Base-by-base conservation (phyloP, 2,888 invertebrate genomes). In the Girardia tigrina region DNA sequence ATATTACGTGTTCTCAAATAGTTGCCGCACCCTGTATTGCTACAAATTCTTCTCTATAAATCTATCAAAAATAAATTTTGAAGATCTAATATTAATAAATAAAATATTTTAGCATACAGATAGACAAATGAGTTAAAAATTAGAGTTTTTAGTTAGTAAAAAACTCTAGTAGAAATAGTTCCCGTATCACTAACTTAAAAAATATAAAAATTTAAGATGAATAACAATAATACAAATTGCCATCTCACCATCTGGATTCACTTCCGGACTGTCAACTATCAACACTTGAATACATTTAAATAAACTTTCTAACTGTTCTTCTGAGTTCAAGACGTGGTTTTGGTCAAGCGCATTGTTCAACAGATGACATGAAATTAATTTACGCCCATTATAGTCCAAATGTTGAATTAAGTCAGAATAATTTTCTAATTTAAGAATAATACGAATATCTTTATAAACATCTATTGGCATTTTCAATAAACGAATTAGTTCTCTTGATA, bases 381-480 rank as follows among this genome's bases (percentile, higher is more conserved):
- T 90, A 76, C 94, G 86, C 73, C 85, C 83, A 1, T 88, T 88
- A 81, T 90, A 91, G 85, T 94, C 94, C 82, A 97, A 89, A 82
- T 91, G 90, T 70, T 89, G 89, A 81, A 94, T 88, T 69, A 95
- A 86, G 0, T 90, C 90, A 6, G 90, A 89, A 82, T 91, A 98
- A 86, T 93, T 90, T 80, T 90, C 89, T 78, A 98, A 86, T 81
- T 91, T 88, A 76, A 94, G 88, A 20, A 98, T 88, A 0, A 90
- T 90, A 71, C 95, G 86, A 16, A 94, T 88, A 84, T 94, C 91
- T 84, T 91, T 92, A 86, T 95, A 97, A 81, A 91, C 90, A 82
- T 95, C 94, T 0, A 95, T 89, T 0, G 97, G 95, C 71, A 97
- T 90, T 84, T 93, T 91, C 81, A 98, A 87, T 77, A 98, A 88